Base-by-base conservation (phyloP, 1,140 invertebrate species). In the Conus betulinus region DNA sequence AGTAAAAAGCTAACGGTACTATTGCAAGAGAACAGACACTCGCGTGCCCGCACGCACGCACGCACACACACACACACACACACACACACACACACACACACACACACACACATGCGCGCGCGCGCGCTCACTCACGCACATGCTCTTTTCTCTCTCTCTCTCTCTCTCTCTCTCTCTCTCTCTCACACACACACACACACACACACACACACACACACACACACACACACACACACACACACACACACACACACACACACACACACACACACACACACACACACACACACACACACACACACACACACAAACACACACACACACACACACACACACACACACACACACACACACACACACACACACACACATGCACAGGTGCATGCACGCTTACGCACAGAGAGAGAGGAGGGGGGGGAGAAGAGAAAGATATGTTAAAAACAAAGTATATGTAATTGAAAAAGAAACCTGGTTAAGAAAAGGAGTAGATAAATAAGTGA, bases 251-350 rank as follows among this genome's bases (percentile, higher is more conserved):
- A 23, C 67, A 71, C 67, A 23, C 67, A 71, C 67, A 23, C 67
- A 71, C 67, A 71, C 67, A 71, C 67, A 71, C 81, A 52, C 79
- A 82, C 79, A 82, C 79, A 82, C 79, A 82, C 79, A 82, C 25
- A 25, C 79, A 82, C 79, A 82, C 79, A 82, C 79, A 82, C 79
- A 82, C 79, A 82, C 79, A 82, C 79, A 82, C 79, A 82, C 79
- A 82, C 79, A 82, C 79, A 52, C 53, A 82, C 53, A 71, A 7
- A 71, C 17, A 20, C 67, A 71, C 17, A 71, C 67, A 71, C 67
- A 71, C 67, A 71, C 8, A 57, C 55, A 57, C 55, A 60, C 57
- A 60, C 57, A 60, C 57, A 60, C 57, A 60, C 57, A 60, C 15
- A 15, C 57, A 60, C 57, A 15, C 57, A 60, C 57, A 60, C 57